Percentiles rank a stretch among this genome's conserved stretches.
These are phyloP conservation scores for Montipora cactus DNA, from an alignment of 64 coral and sea anemone genomes.

Conservation along the genomic window DNA sequence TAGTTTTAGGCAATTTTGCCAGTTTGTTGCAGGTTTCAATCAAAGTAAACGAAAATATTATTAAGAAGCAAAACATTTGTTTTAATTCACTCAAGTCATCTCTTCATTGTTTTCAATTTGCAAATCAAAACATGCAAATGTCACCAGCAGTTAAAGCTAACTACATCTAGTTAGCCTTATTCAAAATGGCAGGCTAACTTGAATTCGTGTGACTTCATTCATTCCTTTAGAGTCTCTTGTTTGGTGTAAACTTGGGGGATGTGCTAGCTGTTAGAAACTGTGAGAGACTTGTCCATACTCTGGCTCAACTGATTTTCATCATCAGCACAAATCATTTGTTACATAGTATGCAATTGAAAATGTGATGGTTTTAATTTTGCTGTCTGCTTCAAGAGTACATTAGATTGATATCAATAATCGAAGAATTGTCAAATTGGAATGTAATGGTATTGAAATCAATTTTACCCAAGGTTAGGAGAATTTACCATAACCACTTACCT, in stretches of 20 bases:
- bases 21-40: neutral
- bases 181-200: no score
- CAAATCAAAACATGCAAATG: no score
- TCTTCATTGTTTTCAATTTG: neutral
- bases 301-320: no score
- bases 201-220: no score
- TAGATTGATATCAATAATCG: neutral
- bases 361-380: neutral
- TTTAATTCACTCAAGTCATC: neutral
- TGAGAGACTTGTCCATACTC: no score
- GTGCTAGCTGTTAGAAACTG: neutral
- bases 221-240: no score
- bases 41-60: no score
- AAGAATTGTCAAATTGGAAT: neutral
- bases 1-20: neutral
- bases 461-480: neutral
- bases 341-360: no score
- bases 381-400: neutral
- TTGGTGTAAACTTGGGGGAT: neutral
- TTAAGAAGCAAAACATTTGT: neutral
- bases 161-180: no score
- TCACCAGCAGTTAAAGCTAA: no score
- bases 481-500: neutral
- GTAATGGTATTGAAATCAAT: neutral
- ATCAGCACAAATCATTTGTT: no score